phyloP scores from a whole-genome alignment of 1,140 invertebrate genomes.

The Drosophila sucinea region DNA sequence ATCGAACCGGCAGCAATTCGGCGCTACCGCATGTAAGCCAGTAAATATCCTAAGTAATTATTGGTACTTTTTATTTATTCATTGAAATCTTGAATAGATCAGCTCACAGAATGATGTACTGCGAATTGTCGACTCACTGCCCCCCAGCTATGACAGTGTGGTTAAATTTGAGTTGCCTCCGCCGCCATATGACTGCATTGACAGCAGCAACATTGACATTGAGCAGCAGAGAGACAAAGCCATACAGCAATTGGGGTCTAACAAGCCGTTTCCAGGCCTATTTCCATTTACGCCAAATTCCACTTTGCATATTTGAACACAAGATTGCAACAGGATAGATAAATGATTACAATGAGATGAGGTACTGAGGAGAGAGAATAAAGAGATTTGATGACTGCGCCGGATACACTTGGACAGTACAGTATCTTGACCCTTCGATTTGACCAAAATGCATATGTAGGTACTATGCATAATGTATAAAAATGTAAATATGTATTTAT shows the following conservation, averaged over 20 bases:
- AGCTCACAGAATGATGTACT: conserved; percentile 82
- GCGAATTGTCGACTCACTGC: conserved; percentile 77
- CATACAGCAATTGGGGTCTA: conserved; percentile 44
- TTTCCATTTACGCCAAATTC: conserved; percentile 36
- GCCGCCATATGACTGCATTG: conserved; percentile 75
- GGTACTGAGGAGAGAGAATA: conserved; percentile 44
- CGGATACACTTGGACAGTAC: conserved; percentile 33
- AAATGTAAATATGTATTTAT: conserved; percentile 5
- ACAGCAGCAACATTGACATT: neutral
- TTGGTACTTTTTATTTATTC: no score
- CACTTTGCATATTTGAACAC: conserved; percentile 55
- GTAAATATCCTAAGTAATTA: neutral
- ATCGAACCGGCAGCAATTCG: conserved; percentile 51
- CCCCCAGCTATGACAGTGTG: conserved; percentile 79
- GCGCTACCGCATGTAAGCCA: conserved; percentile 63
- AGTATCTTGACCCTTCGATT: conserved; percentile 31
- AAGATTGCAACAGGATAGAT: neutral
- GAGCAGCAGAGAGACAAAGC: conserved; percentile 45
- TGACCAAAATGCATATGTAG: neutral
- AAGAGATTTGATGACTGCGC: conserved; percentile 53
- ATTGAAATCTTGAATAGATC: conserved; percentile 51
- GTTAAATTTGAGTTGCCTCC: conserved; percentile 77
- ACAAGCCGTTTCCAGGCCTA: conserved; percentile 37
- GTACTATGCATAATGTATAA: no score
- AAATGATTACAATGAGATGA: no score